Evolutionary conservation across 2,888 invertebrate species (phyloP).

Genomic region (Malachius bipustulatus): DNA sequence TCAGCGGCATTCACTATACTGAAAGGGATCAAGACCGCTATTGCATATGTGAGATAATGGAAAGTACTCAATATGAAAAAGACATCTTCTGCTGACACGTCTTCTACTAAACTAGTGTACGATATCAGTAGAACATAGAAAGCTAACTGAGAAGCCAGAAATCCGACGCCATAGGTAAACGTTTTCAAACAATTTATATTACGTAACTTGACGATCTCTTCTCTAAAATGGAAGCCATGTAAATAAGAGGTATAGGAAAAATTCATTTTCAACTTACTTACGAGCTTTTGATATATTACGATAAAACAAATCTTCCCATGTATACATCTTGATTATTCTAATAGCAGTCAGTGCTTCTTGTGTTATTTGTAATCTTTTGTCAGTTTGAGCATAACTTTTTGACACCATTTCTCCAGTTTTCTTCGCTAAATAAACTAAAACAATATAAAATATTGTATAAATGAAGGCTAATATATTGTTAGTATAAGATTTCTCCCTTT

Average conservation of each 20-base stretch:
- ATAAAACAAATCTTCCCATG: not conserved
- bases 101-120: slow-evolving; percentile 20
- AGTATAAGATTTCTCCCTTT: too few relatives aligned
- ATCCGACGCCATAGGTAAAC: not conserved
- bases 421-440: not conserved
- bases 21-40: slow-evolving; percentile 21
- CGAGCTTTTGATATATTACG: not conserved
- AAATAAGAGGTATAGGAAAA: too few relatives aligned
- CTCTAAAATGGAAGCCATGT: too few relatives aligned
- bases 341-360: not conserved
- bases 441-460: not conserved
- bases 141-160: not conserved
- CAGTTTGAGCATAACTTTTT: not conserved
- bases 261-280: not conserved
- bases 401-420: not conserved
- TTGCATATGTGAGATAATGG: slow-evolving; percentile 17
- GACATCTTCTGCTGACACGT: slow-evolving; percentile 22
- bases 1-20: slow-evolving; percentile 23
- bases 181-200: not conserved
- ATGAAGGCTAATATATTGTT: too few relatives aligned
- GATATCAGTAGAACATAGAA: slow-evolving; percentile 6
- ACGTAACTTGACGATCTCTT: not conserved
- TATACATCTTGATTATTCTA: slow-evolving; percentile 1
- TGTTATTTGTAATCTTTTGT: not conserved
- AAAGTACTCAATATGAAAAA: slow-evolving; percentile 23